Base-by-base conservation (phyloP, 2,797 vertebrate genomes). In the Micromesistius poutassou region DNA sequence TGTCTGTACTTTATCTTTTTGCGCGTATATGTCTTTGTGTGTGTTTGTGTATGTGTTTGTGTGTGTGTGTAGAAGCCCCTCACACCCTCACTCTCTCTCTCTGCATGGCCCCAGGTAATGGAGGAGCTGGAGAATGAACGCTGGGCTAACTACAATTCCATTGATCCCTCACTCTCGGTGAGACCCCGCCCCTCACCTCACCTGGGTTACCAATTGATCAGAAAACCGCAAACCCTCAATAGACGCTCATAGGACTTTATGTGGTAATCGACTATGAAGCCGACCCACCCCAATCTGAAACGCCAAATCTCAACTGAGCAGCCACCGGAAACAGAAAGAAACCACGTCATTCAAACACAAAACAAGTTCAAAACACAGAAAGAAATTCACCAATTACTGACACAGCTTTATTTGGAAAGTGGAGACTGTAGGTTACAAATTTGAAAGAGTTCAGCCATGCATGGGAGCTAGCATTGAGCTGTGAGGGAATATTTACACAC, bases 81-180 rank as follows among this genome's bases (percentile, higher is more conserved):
- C 68, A 10, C 68, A 71, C 84, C 87, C 77, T 62, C 79, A 78
- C 77, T 4, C 38, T 80, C 84, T 85, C 72, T 91, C 82, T 86
- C 68, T 87, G 85, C 82, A 96, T 97, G 95, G 95, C 95, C 82
- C 55, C 96, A 99, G 93, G 97, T 98, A 87, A 98, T 97, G 96
- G 98, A 99, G 74, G 97, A 99, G 76, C 93, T 99, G 92, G 98
- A 99, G 87, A 98, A 95, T 30, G 98, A 99, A 83, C 96, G 97
- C 74, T 98, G 97, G 97, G 96, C 97, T 71, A 92, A 90, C 0
- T 95, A 95, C 87, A 95, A 96, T 86, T 96, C 95, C 90, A 97
- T 97, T 0, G 97, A 98, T 91, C 94, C 96, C 79, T 94, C 95
- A 13, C 96, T 97, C 85, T 90, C 94, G 95, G 98, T 98, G 91